phyloP scores from a whole-genome alignment of 2,113 vertebrate genomes.

The Oryzias curvinotus region DNA sequence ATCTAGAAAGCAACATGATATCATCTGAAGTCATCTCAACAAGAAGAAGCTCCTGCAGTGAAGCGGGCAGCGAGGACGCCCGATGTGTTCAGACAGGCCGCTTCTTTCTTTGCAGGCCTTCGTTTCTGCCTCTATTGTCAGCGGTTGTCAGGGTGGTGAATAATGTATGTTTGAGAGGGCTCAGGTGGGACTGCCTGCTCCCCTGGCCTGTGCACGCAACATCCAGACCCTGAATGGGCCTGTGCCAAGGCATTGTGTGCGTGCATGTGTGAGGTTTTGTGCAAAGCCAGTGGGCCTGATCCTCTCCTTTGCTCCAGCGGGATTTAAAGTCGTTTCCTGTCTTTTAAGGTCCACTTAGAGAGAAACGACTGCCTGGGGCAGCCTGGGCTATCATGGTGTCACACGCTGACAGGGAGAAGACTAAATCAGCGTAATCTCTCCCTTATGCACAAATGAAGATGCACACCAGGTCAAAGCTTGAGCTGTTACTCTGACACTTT shows the following conservation, averaged over 20 bases:
- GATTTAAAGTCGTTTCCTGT: constrained; percentile 74
- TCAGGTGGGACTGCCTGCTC: constrained; percentile 69
- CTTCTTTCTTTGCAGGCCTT: constrained; percentile 40
- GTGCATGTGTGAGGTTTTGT: constrained; percentile 57
- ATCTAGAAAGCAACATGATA: constrained; percentile 54
- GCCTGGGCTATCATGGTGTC: constrained; percentile 63
- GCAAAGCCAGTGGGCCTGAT: constrained; percentile 68
- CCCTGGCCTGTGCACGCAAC: constrained; percentile 47
- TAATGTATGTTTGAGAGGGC: constrained; percentile 60
- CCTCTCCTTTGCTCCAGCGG: constrained; percentile 53
- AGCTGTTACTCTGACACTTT: not conserved
- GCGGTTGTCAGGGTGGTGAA: constrained; percentile 66
- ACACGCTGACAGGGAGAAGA: constrained; percentile 50
- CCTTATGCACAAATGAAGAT: constrained; percentile 22
- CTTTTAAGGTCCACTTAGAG: constrained; percentile 68
- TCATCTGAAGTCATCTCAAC: constrained; percentile 54
- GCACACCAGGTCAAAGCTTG: constrained; percentile 11
- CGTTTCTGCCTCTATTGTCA: constrained; percentile 62
- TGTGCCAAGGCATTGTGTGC: constrained; percentile 1
- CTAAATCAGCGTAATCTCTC: constrained; percentile 60
- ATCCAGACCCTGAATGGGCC: constrained; percentile 16
- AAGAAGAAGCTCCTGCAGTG: constrained; percentile 28
- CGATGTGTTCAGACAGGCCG: constrained; percentile 70
- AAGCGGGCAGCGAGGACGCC: constrained; percentile 40
- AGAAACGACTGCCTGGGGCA: constrained; percentile 61